These are phyloP conservation scores for Lonchura striata DNA, from an alignment of 2,113 vertebrate species.

Conservation along the genomic window DNA sequence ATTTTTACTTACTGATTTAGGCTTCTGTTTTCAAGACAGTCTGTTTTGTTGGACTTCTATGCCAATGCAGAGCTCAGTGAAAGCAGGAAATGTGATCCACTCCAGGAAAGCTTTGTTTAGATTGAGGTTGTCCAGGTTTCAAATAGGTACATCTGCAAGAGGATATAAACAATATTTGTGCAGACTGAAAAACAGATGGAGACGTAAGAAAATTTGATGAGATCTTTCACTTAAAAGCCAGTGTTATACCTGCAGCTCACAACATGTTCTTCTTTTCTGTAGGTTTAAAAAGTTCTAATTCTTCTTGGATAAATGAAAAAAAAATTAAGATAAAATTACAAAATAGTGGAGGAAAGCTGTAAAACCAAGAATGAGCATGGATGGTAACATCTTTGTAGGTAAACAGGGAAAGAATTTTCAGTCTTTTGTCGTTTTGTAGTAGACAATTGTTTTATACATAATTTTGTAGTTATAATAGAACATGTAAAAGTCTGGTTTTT, in stretches of 20 bases:
- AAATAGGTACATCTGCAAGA: not conserved
- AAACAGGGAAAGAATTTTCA: not conserved
- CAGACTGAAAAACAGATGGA: not conserved
- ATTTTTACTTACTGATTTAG: not conserved
- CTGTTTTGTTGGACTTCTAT: not conserved
- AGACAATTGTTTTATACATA: no score
- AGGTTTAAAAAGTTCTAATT: not conserved
- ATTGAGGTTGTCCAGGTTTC: not conserved
- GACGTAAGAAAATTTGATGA: not conserved
- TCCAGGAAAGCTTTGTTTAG: not conserved
- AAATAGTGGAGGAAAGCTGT: not conserved
- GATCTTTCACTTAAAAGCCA: not conserved
- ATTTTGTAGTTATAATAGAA: not conserved
- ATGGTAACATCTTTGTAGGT: not conserved
- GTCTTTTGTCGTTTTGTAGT: not conserved
- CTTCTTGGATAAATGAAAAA: not conserved
- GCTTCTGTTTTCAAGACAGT: not conserved
- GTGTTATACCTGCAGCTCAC: not conserved
- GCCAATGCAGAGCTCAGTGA: not conserved
- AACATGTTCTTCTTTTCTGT: not conserved
- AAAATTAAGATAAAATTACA: not conserved
- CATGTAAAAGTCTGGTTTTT: not conserved
- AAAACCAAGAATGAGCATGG: not conserved
- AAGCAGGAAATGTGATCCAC: not conserved
- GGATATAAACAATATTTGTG: not conserved